These are phyloP conservation scores for Tauraco erythrolophus DNA, from an alignment of 2,113 vertebrate genomes.

Conservation along the genomic window DNA sequence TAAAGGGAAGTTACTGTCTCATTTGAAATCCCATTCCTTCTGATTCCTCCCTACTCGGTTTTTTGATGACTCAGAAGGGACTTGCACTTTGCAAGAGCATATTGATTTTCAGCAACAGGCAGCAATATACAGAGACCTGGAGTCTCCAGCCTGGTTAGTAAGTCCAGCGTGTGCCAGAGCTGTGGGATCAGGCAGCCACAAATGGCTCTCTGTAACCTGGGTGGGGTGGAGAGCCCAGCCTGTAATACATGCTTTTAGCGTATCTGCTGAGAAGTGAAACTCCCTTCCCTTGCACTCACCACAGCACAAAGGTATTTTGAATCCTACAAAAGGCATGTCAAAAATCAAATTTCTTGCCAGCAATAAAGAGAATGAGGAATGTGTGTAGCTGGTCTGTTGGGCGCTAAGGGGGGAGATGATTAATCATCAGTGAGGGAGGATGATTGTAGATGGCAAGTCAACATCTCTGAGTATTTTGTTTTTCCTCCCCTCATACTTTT, in stretches of 20 bases:
- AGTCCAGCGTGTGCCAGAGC: background rate
- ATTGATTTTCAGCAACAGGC: background rate
- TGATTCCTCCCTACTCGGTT: background rate
- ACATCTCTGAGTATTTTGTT: constrained; percentile 43
- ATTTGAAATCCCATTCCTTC: background rate
- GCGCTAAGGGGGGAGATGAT: background rate
- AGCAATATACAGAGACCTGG: background rate
- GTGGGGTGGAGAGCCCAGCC: background rate
- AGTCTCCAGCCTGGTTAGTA: background rate
- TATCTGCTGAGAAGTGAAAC: constrained; percentile 26
- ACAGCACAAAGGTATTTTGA: constrained; percentile 39
- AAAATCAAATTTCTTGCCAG: constrained; percentile 28
- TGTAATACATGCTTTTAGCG: background rate
- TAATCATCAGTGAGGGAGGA: constrained; percentile 49
- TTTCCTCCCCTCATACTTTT: constrained; percentile 16
- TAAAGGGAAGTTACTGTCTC: background rate
- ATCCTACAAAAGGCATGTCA: constrained; percentile 27
- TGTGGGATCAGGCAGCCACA: background rate
- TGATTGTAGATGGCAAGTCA: constrained; percentile 45
- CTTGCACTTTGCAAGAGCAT: background rate
- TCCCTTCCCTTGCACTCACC: background rate
- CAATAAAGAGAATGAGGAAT: constrained; percentile 45
- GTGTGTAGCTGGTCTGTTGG: constrained; percentile 13
- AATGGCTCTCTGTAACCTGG: background rate
- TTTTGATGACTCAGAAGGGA: background rate